Evolutionary conservation across 2,888 invertebrate genomes (phyloP), one percentile per base, ranked within the genome.

Genomic region (Apamea monoglypha): DNA sequence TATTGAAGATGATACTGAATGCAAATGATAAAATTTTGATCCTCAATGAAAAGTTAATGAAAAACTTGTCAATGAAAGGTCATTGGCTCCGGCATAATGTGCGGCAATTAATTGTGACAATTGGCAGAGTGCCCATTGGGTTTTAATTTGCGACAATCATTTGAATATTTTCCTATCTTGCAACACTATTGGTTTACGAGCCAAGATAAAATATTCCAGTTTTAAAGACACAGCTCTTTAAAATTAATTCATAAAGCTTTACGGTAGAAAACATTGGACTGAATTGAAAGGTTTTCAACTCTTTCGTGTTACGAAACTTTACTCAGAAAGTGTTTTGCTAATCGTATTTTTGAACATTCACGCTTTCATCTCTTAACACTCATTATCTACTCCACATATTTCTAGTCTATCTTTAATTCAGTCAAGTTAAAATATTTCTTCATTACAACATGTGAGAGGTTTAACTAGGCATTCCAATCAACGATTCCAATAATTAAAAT

Each of bases 41-140:
- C 21, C 8, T 69, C 71, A 86, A 50, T 82, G 50, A 84, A 53
- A n/a, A 69, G 50, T 29, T 73, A 72, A 78, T 73, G 70, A 87
- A 88, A 90, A 84, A 89, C 59, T 78, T 36, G 73, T 87, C 89
- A 87, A 84, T 89, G 81, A 87, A 87, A 91, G 92, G 92, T 93
- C 93, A 91, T 89, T 92, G 92, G 86, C 94, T 91, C 89, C 87
- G 76, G 78, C 81, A 89, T 87, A 72, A 89, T 87, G 82, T 89
- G 86, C 87, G 88, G 80, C 88, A 81, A 92, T 93, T 93, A 93
- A 93, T 93, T 92, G 90, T 90, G 82, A 85, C 89, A 89, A 92
- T 93, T 95, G 95, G 94, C 93, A 90, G 85, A 47, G 59, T 90
- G 94, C 95, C 95, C 93, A 91, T 91, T 90, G 87, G 87, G 88